Percentiles rank a stretch among this genome's conserved stretches.
Conservation (phyloP, 2,888 invertebrate genomes). For the Eurytoma adleriae region DNA sequence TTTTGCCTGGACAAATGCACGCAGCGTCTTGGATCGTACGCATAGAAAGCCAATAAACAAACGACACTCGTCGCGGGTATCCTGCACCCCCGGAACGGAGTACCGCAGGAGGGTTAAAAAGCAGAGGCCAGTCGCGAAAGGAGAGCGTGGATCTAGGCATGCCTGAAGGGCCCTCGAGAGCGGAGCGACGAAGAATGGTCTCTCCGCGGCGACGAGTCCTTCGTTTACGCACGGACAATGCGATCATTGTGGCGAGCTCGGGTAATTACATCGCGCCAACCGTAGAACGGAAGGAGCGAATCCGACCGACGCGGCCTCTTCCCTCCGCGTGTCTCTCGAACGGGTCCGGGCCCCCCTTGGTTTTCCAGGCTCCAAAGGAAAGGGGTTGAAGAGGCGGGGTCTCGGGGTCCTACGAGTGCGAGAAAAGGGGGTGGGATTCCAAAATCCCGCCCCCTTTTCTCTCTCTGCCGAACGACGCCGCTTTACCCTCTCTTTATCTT, state of each 20-base stretch:
- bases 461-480: background rate
- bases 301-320: conserved; percentile 45
- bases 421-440: conserved; percentile 46
- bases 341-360: background rate
- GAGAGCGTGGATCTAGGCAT: background rate
- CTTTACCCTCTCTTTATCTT: background rate
- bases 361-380: background rate
- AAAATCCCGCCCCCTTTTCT: conserved; percentile 51
- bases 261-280: conserved; percentile 49
- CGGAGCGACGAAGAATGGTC: conserved; percentile 45
- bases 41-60: background rate
- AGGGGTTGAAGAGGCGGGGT: conserved; percentile 42
- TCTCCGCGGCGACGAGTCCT: conserved; percentile 42
- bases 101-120: conserved; percentile 3
- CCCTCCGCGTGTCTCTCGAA: conserved; percentile 16
- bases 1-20: too few relatives aligned
- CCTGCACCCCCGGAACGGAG: background rate
- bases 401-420: conserved; percentile 18
- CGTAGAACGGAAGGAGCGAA: conserved; percentile 53
- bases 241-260: conserved; percentile 48
- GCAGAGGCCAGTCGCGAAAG: background rate
- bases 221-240: conserved; percentile 52
- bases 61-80: conserved; percentile 6
- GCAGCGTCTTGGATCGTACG: background rate
- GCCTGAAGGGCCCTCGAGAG: conserved; percentile 45